A percentile compares a stretch with the other conserved stretches of the same genome.
Conservation (phyloP, 2,797 vertebrate species). For the Hoplostethus atlanticus region DNA sequence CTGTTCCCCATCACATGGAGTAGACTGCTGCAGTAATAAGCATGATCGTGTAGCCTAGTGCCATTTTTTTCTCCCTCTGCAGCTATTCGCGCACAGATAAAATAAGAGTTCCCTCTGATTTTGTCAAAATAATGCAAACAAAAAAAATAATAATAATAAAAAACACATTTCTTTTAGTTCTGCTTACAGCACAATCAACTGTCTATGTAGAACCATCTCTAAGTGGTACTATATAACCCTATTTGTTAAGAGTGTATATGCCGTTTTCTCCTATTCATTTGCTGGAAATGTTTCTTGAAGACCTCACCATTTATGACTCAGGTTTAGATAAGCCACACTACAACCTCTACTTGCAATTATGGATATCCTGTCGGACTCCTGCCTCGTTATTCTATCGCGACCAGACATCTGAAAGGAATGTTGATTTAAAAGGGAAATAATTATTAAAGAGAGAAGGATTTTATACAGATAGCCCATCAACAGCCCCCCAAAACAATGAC, state of each 20-base stretch:
- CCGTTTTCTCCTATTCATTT: neutral
- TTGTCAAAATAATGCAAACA: neutral
- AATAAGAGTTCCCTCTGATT: conserved; percentile 5
- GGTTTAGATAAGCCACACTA: conserved; percentile 33
- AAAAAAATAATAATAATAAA: neutral
- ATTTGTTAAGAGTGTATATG: no score
- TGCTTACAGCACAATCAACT: no score
- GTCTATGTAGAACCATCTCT: no score
- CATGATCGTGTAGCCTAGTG: conserved; percentile 6
- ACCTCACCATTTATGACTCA: conserved; percentile 54
- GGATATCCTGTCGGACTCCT: conserved; percentile 38
- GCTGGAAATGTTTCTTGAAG: conserved; percentile 32
- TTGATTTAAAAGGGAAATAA: no score
- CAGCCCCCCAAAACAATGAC: neutral
- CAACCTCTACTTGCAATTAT: conserved; percentile 7
- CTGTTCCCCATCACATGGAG: conserved; percentile 64
- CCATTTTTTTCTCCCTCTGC: conserved; percentile 1
- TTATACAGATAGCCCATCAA: no score
- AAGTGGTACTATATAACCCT: no score
- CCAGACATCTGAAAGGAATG: conserved; percentile 39
- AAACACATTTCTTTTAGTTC: no score
- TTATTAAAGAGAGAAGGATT: no score
- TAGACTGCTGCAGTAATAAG: conserved; percentile 6
- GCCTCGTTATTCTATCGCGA: conserved; percentile 12
- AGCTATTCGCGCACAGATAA: no score